Percentiles rank a stretch among this genome's conserved stretches.
Conservation (phyloP, 2,888 invertebrate genomes). For the Spilosoma lubricipeda region DNA sequence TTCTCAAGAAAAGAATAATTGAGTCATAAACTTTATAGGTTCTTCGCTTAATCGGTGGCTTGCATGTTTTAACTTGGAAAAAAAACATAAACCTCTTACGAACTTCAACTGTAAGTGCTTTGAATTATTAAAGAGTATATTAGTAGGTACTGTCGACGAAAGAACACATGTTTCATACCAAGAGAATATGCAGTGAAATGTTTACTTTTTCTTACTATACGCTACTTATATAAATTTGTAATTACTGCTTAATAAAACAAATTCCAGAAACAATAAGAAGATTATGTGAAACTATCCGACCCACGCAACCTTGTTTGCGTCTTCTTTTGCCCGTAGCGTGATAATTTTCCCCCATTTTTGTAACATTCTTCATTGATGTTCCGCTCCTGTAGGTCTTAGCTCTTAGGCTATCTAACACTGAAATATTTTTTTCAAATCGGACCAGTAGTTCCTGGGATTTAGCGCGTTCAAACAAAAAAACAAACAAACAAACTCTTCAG, state of each 20-base stretch:
- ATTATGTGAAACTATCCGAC: background rate
- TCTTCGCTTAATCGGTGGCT: conserved; percentile 69
- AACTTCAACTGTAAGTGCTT: conserved; percentile 62
- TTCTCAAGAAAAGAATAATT: conserved; percentile 60
- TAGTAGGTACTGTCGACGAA: conserved; percentile 47
- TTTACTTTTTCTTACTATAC: background rate
- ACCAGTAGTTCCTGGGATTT: too few species aligned
- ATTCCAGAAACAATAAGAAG: background rate
- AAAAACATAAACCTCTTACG: conserved; percentile 69
- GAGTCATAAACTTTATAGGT: conserved; percentile 72
- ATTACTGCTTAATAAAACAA: background rate
- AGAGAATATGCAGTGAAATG: conserved; percentile 15
- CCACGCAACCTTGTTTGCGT: too few species aligned
- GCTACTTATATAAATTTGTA: background rate
- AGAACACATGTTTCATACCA: conserved; percentile 19
- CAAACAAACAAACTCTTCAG: too few species aligned
- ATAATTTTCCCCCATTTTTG: too few species aligned
- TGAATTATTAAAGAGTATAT: conserved; percentile 66
- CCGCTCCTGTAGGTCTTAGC: too few species aligned
- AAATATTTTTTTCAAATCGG: too few species aligned
- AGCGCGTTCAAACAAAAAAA: too few species aligned
- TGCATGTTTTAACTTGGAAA: conserved; percentile 68
- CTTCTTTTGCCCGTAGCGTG: too few species aligned
- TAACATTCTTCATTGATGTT: too few species aligned
- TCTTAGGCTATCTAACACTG: too few species aligned